These are phyloP conservation scores for Branchellion lobata DNA, from an alignment of 2,888 invertebrate species.

Conservation along the genomic window DNA sequence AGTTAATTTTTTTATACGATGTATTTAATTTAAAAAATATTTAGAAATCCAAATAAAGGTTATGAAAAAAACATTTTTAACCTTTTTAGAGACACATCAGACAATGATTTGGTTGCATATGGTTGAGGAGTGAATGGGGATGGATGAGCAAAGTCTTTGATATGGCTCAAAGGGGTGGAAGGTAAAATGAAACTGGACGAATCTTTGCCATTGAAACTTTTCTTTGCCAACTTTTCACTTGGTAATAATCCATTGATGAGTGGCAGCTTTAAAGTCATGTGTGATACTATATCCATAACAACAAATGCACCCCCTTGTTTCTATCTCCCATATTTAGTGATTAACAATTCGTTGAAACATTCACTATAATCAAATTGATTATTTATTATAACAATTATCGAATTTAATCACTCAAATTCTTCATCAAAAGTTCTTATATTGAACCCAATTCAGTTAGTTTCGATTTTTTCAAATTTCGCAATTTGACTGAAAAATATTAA, in stretches of 20 bases:
- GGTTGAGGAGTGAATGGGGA: not conserved
- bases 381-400: not conserved
- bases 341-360: not conserved
- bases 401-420: no score
- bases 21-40: no score
- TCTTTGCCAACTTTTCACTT: slow-evolving; percentile 15
- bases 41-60: no score
- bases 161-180: not conserved
- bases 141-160: not conserved
- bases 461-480: no score
- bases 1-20: no score
- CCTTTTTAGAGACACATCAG: no score
- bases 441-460: no score
- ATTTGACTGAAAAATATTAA: no score
- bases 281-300: not conserved
- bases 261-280: slow-evolving; percentile 6
- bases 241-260: not conserved
- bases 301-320: not conserved
- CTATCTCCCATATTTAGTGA: not conserved
- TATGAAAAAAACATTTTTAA: no score
- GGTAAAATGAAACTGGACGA: not conserved
- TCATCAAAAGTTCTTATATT: no score
- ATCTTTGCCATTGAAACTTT: not conserved
- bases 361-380: not conserved
- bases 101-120: not conserved